phyloP scores from a whole-genome alignment of 2,797 vertebrate species.

The Silurus aristotelis region DNA sequence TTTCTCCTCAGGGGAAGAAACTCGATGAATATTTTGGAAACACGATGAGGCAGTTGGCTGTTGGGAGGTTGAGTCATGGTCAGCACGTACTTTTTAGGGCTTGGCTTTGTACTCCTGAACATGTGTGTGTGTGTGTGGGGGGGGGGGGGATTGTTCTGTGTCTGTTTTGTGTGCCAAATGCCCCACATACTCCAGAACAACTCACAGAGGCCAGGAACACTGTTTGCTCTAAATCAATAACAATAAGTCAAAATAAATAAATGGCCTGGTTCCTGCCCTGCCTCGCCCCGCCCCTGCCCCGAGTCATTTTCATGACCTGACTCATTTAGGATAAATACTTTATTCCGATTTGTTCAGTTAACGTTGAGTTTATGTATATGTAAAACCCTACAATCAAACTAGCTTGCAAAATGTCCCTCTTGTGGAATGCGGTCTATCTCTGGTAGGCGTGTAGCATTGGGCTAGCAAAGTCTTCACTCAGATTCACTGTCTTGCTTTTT shows the following conservation, averaged over 20 bases:
- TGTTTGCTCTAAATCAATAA: no score
- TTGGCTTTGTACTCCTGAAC: conserved; percentile 8
- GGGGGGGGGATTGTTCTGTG: background rate
- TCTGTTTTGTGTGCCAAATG: background rate
- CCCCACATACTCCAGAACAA: background rate
- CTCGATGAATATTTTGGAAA: conserved; percentile 45
- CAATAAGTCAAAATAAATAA: no score
- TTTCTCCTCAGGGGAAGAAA: conserved; percentile 40
- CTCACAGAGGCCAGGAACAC: background rate
- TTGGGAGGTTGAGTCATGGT: conserved; percentile 19
- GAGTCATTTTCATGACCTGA: background rate
- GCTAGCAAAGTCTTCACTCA: no score
- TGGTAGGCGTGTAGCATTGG: background rate
- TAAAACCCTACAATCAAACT: background rate
- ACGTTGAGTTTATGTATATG: background rate
- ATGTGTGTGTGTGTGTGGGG: background rate
- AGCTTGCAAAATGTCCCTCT: background rate
- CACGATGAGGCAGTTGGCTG: conserved; percentile 40
- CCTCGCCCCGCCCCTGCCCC: no score
- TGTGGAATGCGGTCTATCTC: background rate
- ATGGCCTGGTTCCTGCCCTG: background rate
- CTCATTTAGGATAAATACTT: conserved; percentile 3
- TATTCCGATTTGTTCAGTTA: background rate
- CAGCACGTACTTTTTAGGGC: conserved; percentile 16
- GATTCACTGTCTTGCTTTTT: no score